A percentile compares a stretch with the other conserved stretches of the same genome.
phyloP scores from a whole-genome alignment of 2,888 invertebrate species.

The Creontiades dilutus region DNA sequence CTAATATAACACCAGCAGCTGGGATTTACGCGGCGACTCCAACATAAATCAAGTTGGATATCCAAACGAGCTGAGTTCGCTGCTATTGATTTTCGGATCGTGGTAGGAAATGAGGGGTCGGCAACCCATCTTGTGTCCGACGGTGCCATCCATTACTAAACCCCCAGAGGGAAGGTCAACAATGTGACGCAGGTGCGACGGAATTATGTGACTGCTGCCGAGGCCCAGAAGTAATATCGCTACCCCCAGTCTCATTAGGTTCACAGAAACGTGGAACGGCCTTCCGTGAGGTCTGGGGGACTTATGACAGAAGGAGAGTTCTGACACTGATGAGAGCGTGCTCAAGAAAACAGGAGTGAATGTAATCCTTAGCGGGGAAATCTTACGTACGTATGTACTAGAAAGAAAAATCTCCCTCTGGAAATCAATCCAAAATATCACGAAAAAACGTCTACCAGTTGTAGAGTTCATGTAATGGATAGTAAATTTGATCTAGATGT shows the following conservation, averaged over 20 bases:
- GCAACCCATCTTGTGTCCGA: slow-evolving; percentile 63
- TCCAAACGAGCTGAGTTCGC: slow-evolving; percentile 56
- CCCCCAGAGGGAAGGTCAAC: slow-evolving; percentile 49
- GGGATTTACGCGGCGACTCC: slow-evolving; percentile 27
- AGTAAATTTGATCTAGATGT: no score
- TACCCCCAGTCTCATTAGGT: slow-evolving; percentile 52
- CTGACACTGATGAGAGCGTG: neutral
- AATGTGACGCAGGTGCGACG: slow-evolving; percentile 70
- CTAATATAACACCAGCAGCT: neutral
- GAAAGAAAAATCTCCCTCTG: no score
- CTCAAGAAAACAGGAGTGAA: neutral
- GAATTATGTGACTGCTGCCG: slow-evolving; percentile 63
- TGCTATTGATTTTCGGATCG: slow-evolving; percentile 63
- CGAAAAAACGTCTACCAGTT: no score
- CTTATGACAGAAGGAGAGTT: neutral
- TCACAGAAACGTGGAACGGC: neutral
- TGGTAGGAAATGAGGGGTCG: slow-evolving; percentile 10
- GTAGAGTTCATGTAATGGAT: no score
- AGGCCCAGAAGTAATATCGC: slow-evolving; percentile 52
- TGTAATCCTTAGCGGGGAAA: no score
- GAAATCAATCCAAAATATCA: no score
- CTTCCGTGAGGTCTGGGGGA: neutral
- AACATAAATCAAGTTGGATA: slow-evolving; percentile 57
- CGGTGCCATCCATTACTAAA: slow-evolving; percentile 66
- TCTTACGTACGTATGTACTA: no score